Evolutionary conservation across 2,888 invertebrate genomes (phyloP), one percentile per base, ranked within the genome.

Genomic region (Tupiocoris notatus): DNA sequence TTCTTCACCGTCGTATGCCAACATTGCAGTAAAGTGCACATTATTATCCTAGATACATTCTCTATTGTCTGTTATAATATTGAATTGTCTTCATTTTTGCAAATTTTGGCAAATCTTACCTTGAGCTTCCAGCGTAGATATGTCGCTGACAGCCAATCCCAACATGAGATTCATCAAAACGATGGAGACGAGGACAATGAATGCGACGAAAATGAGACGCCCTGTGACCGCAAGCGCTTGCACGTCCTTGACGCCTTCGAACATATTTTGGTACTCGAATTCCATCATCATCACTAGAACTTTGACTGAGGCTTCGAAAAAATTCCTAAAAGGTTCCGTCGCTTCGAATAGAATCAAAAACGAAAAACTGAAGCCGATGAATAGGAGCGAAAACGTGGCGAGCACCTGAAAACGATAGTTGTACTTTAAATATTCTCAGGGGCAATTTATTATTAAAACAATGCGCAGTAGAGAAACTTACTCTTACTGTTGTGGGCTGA

Each of bases 211-310:
- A 24, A 88, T 85, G 0, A 88, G 80, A 66, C 88, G 83, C 0
- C 87, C 85, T 25, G 88, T 82, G 56, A 85, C 81, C 20, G 85
- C 82, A 6, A 79, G 86, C 0, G 85, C 84, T 0, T 85, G 84
- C 0, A 85, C 82, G 78, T 85, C 68, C 23, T 76, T 81, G 7
- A 77, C 75, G 56, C 76, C 77, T 73, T 86, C 86, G 70, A 88
- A 88, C 7, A 88, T 81, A 2, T 85, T 84, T 24, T 77, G 79
- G 80, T 88, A 88, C 79, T 88, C 88, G 66, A 88, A 88, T 80
- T 88, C 88, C 75, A 87, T 87, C 3, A 87, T 88, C 88, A 88
- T 88, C 7, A 88, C 87, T 59, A 88, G 84, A 0, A 88, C 88
- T 79, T 88, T 88, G 18, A 88, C 85, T 0, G 88, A 81, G 0